Evolutionary conservation across 2,113 vertebrate genomes (phyloP).

Genomic region (Poeciliopsis turrubarensis): DNA sequence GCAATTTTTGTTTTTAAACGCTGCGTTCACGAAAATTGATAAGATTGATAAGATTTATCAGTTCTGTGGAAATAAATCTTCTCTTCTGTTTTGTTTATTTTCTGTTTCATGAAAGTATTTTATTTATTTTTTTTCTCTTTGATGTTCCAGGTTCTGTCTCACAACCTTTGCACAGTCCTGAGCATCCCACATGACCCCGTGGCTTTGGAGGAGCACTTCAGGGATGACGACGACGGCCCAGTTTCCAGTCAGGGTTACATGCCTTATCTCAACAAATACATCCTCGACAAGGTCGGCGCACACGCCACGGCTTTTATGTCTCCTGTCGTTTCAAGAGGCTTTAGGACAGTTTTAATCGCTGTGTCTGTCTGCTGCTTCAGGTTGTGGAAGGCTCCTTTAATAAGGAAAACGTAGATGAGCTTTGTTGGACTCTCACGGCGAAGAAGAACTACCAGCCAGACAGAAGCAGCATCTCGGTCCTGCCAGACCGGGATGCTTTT

Average conservation of each 20-base stretch:
- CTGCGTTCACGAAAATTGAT: too few species aligned
- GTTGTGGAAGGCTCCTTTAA: conserved; percentile 91
- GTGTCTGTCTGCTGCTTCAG: conserved; percentile 67
- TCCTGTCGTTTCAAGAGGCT: not conserved
- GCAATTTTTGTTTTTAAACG: too few species aligned
- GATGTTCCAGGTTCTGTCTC: conserved; percentile 88
- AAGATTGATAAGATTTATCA: not conserved
- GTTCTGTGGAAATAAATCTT: accelerated
- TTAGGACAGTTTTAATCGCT: not conserved
- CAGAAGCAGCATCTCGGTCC: conserved; percentile 75
- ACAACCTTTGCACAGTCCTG: conserved; percentile 94
- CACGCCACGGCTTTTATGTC: not conserved
- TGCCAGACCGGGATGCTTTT: conserved; percentile 90
- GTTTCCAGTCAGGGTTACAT: conserved; percentile 98
- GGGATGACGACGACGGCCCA: conserved; percentile 91
- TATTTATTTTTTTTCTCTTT: conserved; percentile 1
- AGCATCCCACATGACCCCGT: conserved; percentile 92
- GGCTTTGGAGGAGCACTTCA: conserved; percentile 94
- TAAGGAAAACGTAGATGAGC: conserved; percentile 92
- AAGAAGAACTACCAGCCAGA: conserved; percentile 93
- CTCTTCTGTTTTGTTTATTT: not conserved
- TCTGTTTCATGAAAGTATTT: not conserved
- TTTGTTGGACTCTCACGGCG: conserved; percentile 95
- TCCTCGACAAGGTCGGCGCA: conserved; percentile 80
- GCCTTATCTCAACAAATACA: conserved; percentile 90